Conservation (phyloP, 92 coral and sea anemone genomes). For the Diadumene lineata region DNA sequence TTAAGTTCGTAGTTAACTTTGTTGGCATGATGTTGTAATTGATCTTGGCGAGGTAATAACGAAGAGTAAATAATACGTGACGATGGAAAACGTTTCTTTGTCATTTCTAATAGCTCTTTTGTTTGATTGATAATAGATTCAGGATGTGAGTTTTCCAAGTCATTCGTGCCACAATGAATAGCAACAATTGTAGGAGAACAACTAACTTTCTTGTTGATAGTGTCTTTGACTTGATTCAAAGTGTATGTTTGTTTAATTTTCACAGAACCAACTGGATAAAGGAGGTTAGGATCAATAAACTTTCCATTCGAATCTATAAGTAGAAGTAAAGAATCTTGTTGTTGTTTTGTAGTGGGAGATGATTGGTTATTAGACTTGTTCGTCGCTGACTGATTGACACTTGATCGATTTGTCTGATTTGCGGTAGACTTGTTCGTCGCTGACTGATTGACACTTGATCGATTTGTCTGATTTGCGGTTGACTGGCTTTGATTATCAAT, state of each 20-base stretch:
- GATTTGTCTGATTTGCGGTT: too few relatives aligned
- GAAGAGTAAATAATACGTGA: slow-evolving; percentile 43
- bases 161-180: slow-evolving; percentile 53
- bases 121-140: slow-evolving; percentile 16
- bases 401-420: too few relatives aligned
- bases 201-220: background rate
- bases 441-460: too few relatives aligned
- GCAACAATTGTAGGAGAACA: slow-evolving; percentile 12
- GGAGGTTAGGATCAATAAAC: slow-evolving; percentile 16
- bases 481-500: too few relatives aligned
- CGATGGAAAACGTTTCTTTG: background rate
- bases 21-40: slow-evolving; percentile 19
- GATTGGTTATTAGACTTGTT: background rate
- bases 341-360: background rate
- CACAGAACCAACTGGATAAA: slow-evolving; percentile 25
- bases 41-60: slow-evolving; percentile 43
- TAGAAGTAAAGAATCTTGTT: slow-evolving; percentile 6
- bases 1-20: slow-evolving; percentile 26
- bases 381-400: background rate
- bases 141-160: slow-evolving; percentile 13
- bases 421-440: background rate
- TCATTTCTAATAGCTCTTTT: slow-evolving; percentile 5
- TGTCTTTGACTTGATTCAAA: slow-evolving; percentile 11
- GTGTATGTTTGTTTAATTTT: slow-evolving; percentile 17
- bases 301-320: slow-evolving; percentile 48